phyloP scores from a whole-genome alignment of 2,888 invertebrate genomes.

The Erebia aethiops region DNA sequence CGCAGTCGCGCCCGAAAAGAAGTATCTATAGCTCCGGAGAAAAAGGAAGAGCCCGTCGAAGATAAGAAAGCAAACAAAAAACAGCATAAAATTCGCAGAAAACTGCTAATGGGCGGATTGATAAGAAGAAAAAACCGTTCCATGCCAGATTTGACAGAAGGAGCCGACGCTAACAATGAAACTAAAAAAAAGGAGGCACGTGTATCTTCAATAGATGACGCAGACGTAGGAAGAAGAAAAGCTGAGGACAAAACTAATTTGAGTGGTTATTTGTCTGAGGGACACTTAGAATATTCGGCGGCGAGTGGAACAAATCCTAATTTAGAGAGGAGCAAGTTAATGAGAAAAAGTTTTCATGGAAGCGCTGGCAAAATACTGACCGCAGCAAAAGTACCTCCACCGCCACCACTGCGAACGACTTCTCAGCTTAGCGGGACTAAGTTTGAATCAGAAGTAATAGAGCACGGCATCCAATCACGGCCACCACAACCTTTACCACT shows the following conservation, averaged over 20 bases:
- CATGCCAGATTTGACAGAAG: conserved; percentile 95
- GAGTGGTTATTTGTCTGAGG: conserved; percentile 93
- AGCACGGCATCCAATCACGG: conserved; percentile 68
- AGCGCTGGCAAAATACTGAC: conserved; percentile 92
- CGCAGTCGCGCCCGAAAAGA: conserved; percentile 90
- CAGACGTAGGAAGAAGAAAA: conserved; percentile 86
- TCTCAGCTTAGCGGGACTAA: conserved; percentile 90
- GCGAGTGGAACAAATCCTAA: conserved; percentile 89
- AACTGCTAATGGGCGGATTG: conserved; percentile 93
- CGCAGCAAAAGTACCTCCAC: conserved; percentile 92
- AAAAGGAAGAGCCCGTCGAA: conserved; percentile 85
- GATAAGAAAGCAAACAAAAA: conserved; percentile 91
- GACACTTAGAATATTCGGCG: conserved; percentile 90
- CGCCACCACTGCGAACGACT: conserved; percentile 92
- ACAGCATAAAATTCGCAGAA: conserved; percentile 94
- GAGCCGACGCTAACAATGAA: conserved; percentile 82
- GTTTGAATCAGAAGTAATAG: conserved; percentile 81
- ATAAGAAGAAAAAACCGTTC: conserved; percentile 94
- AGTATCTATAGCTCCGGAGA: conserved; percentile 86
- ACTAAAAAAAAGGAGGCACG: conserved; percentile 68
- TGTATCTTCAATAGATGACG: conserved; percentile 88
- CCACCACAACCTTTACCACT: conserved; percentile 71
- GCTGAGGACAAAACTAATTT: conserved; percentile 83
- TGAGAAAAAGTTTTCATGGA: conserved; percentile 95
- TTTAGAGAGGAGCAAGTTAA: conserved; percentile 92